Conservation (phyloP, 2,797 vertebrate genomes). For the Neosalanx taihuensis region DNA sequence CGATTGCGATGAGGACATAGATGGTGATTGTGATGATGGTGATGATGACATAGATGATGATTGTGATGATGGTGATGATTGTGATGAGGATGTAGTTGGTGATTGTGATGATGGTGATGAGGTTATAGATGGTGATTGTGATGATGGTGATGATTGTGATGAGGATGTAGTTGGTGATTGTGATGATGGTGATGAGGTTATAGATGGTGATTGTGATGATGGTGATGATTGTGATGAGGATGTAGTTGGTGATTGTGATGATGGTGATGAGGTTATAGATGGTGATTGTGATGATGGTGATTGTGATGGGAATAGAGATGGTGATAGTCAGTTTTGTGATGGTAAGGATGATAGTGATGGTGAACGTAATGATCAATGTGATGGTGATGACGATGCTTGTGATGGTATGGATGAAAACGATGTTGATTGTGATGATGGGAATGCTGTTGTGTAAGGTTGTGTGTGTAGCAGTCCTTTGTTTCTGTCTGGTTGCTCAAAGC, state of each 20-base stretch:
- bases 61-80: no score
- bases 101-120: no score
- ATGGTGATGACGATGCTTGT: constrained; percentile 3
- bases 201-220: background rate
- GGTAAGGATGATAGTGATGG: background rate
- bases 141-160: background rate
- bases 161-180: no score
- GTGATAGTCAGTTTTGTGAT: no score
- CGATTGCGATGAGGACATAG: no score
- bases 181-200: background rate
- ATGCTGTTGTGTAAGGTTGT: background rate
- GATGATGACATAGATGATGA: no score
- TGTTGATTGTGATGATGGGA: background rate
- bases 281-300: no score
- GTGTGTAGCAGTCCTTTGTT: constrained; percentile 37
- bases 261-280: background rate
- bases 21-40: no score
- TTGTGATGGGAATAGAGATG: no score
- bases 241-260: no score
- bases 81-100: no score
- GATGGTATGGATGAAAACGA: constrained; percentile 11
- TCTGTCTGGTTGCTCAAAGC: constrained; percentile 37
- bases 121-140: background rate
- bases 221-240: background rate
- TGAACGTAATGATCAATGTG: no score